Evolutionary conservation across 2,888 invertebrate species (phyloP).

Genomic region (Drosophila rubida): DNA sequence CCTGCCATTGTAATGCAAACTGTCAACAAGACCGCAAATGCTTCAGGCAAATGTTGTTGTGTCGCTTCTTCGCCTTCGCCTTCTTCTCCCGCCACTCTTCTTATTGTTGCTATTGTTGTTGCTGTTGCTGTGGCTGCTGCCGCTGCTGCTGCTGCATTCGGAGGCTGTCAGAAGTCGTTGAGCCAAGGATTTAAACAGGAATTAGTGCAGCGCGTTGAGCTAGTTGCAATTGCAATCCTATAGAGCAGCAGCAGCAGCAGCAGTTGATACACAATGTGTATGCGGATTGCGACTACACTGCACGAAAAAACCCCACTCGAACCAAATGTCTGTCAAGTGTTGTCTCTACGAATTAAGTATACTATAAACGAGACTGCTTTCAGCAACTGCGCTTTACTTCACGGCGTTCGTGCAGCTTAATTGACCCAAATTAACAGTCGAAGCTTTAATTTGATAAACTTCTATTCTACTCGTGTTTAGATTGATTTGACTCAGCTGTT

Average conservation of each 20-base stretch:
- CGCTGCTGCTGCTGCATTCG: slow-evolving; percentile 20
- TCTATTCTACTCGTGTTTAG: no score
- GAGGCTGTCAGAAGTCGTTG: slow-evolving; percentile 51
- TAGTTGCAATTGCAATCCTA: slow-evolving; percentile 42
- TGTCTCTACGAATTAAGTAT: background rate
- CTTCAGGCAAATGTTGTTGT: slow-evolving; percentile 53
- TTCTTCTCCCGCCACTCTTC: slow-evolving; percentile 5
- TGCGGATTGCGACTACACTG: slow-evolving; percentile 11
- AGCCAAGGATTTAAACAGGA: slow-evolving; percentile 43
- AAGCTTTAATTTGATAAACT: background rate
- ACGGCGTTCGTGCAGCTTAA: background rate
- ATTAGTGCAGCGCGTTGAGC: slow-evolving; percentile 46
- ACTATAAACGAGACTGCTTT: background rate
- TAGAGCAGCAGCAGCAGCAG: slow-evolving; percentile 6
- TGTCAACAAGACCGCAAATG: slow-evolving; percentile 75
- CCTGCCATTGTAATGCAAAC: slow-evolving; percentile 78
- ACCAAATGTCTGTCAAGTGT: background rate
- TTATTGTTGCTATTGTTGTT: slow-evolving; percentile 11
- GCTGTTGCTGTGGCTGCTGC: slow-evolving; percentile 12
- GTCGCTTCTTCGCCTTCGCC: slow-evolving; percentile 1
- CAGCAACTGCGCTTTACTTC: background rate
- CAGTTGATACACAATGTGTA: slow-evolving; percentile 12
- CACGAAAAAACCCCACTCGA: background rate
- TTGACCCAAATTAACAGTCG: background rate
- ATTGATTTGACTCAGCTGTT: background rate